Percentiles rank a stretch among this genome's conserved stretches.
phyloP scores from a whole-genome alignment of 92 coral and sea anemone species.

The Zoanthus sociatus region DNA sequence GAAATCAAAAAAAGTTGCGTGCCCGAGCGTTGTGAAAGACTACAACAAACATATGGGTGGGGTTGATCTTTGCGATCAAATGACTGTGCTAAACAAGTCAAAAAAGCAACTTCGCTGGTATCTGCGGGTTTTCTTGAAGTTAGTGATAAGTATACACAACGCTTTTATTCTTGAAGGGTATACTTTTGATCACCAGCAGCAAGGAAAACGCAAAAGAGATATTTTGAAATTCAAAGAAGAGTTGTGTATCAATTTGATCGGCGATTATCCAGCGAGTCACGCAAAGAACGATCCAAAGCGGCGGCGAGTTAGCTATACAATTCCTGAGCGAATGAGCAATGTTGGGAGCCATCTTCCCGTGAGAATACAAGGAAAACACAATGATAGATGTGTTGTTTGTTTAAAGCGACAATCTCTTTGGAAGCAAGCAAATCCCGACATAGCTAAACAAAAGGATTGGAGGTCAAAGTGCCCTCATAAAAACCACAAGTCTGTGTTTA shows the following conservation, averaged over 20 bases:
- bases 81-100: conserved; percentile 17
- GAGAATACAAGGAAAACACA: background rate
- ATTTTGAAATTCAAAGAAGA: conserved; percentile 1
- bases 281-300: background rate
- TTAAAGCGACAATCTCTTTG: background rate
- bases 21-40: too few relatives aligned
- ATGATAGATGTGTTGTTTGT: conserved; percentile 14
- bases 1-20: too few relatives aligned
- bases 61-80: conserved; percentile 49
- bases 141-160: conserved; percentile 24
- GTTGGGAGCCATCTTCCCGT: conserved; percentile 28
- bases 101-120: conserved; percentile 24
- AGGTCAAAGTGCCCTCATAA: background rate
- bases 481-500: conserved; percentile 2
- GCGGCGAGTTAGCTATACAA: background rate
- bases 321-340: conserved; percentile 14
- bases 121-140: conserved; percentile 33
- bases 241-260: background rate
- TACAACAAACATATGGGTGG: too few relatives aligned
- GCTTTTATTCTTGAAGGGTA: conserved; percentile 11
- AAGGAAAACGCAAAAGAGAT: conserved; percentile 2
- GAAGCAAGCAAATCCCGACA: conserved; percentile 1
- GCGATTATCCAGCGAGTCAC: conserved; percentile 8
- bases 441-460: background rate
- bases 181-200: background rate